Evolutionary conservation across 2,888 invertebrate species (phyloP), one percentile per base, ranked within the genome.

Genomic region (Liposcelis brunnea): DNA sequence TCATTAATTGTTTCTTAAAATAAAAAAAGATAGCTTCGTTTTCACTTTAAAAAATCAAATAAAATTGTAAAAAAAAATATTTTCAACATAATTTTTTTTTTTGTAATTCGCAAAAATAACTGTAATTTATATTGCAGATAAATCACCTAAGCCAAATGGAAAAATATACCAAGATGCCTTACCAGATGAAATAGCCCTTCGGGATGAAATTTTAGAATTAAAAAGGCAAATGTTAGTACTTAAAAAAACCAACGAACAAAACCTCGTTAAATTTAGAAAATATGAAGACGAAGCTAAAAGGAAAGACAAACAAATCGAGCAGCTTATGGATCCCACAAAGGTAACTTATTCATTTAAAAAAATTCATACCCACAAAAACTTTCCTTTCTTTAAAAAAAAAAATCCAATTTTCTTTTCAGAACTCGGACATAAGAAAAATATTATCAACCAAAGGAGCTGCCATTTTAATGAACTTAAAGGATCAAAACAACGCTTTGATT

Each of bases 321-420:
- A 40, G 19, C 40, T 40, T 40, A 40, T 40, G 40, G 40, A 40
- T 19, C 40, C 40, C 7, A n/a, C 40, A 12, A 16, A 40, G 40
- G 40, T 40, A 18, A 18, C 15, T 5, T 12, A 6, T 19, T 21
- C 19, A 5, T 16, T 16, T 16, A 10, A 5, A 35, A 35, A 4
- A 7, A 6, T 35, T 35, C 10, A 35, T 35, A 7, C 16, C 35
- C 35, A 4, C 35, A 6, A 7, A 16, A 35, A 32, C n/a, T 11
- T 32, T 32, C n/a, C 32, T 11, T 15, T 35, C 15, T 35, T 7
- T 6, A 16, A 16, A 16, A 35, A 10, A 16, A 15, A 14, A 15
- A 16, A 15, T 6, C 5, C 5, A 15, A 5, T 35, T 35, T 35
- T 35, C 10, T 40, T 40, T 40, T 40, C 19, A 40, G 40, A 40